phyloP scores from a whole-genome alignment of 2,113 vertebrate species.

The Hemiscyllium ocellatum region DNA sequence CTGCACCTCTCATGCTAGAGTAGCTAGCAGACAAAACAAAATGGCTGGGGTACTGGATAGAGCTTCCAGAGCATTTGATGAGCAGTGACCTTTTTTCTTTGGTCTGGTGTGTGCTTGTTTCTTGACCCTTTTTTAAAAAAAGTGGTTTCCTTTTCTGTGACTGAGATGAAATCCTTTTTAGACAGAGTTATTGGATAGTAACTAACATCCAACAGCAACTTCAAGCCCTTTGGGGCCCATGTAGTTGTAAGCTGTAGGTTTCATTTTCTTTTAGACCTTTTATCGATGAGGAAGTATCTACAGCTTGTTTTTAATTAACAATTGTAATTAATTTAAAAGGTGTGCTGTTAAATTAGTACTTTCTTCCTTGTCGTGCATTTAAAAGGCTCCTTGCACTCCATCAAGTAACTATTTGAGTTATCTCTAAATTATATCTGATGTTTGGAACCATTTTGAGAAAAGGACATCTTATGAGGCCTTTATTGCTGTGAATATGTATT shows the following conservation, averaged over 20 bases:
- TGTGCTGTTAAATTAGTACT: slow-evolving; percentile 36
- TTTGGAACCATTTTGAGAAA: slow-evolving; percentile 30
- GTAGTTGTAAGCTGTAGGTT: slow-evolving; percentile 26
- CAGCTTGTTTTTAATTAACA: slow-evolving; percentile 23
- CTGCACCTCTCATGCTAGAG: neutral
- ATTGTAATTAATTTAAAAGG: slow-evolving; percentile 34
- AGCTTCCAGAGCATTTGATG: slow-evolving; percentile 1
- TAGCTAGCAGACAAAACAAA: neutral
- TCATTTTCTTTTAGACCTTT: slow-evolving; percentile 1
- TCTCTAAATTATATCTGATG: slow-evolving; percentile 12
- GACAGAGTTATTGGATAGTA: slow-evolving; percentile 31
- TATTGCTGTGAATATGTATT: slow-evolving; percentile 39
- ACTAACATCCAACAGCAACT: slow-evolving; percentile 27
- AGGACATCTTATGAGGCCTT: slow-evolving; percentile 37
- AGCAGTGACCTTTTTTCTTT: slow-evolving; percentile 12
- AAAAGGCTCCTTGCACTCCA: slow-evolving; percentile 38
- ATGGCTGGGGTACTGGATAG: neutral
- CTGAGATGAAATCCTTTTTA: slow-evolving; percentile 32
- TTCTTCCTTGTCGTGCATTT: slow-evolving; percentile 32
- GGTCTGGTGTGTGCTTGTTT: slow-evolving; percentile 26
- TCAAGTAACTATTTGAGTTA: slow-evolving; percentile 26
- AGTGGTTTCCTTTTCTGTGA: slow-evolving; percentile 26
- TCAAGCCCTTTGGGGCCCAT: neutral
- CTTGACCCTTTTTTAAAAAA: slow-evolving; percentile 24
- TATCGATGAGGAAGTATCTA: slow-evolving; percentile 18